Percentiles rank a stretch among this genome's conserved stretches.
Evolutionary conservation across 1,140 invertebrate species (phyloP).

Genomic region (Hylyphantes graminicola): DNA sequence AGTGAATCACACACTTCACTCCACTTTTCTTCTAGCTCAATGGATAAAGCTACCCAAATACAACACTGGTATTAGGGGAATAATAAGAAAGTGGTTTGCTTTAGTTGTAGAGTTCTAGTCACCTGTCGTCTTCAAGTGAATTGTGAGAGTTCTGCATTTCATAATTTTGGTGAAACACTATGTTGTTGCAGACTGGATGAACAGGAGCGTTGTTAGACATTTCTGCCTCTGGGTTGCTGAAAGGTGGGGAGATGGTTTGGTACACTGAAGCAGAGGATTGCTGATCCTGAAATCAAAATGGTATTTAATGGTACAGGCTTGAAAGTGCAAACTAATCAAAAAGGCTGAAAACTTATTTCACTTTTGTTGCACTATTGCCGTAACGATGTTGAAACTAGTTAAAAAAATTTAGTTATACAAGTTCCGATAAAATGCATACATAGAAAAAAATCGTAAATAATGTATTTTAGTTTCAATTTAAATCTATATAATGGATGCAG

Average conservation of each 20-base stretch:
- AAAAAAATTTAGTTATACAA: slow-evolving; percentile 4
- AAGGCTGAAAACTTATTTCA: too few species aligned
- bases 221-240: slow-evolving; percentile 45
- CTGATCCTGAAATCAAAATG: slow-evolving; percentile 1
- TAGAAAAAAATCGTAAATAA: too few species aligned
- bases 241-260: slow-evolving; percentile 56
- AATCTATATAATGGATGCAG: too few species aligned
- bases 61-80: background rate
- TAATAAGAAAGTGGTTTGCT: background rate
- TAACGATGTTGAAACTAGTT: too few species aligned
- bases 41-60: too few species aligned
- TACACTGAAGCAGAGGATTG: slow-evolving; percentile 45
- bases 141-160: slow-evolving; percentile 31
- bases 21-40: too few species aligned
- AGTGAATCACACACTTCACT: too few species aligned
- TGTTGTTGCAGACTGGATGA: slow-evolving; percentile 48
- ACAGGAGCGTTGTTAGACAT: slow-evolving; percentile 11
- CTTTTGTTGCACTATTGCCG: too few species aligned
- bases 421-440: too few species aligned
- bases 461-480: too few species aligned
- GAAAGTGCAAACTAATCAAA: too few species aligned
- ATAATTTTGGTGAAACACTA: slow-evolving; percentile 46
- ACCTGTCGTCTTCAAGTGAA: slow-evolving; percentile 42
- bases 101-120: slow-evolving; percentile 30
- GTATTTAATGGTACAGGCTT: background rate